Percentiles rank a stretch among this genome's conserved stretches.
Evolutionary conservation across 2,113 vertebrate genomes (phyloP).

Genomic region (Syngnathus floridae): DNA sequence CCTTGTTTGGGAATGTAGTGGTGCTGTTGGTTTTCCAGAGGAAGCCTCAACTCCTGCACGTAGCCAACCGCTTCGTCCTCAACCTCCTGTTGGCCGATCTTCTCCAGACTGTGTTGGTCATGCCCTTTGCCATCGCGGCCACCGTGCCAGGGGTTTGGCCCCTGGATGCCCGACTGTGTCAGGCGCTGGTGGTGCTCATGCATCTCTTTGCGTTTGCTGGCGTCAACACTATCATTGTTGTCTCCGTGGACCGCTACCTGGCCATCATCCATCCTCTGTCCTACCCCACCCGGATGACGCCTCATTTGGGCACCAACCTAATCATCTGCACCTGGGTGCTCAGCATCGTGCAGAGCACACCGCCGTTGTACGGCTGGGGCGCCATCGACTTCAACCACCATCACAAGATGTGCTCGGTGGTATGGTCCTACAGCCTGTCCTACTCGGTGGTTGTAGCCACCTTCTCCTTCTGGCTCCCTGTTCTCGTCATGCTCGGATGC

Average conservation of each 20-base stretch:
- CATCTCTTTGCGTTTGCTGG: conserved; percentile 84
- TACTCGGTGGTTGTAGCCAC: conserved; percentile 75
- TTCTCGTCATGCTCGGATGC: conserved; percentile 79
- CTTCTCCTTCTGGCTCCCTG: conserved; percentile 78
- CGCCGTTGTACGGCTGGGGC: conserved; percentile 85
- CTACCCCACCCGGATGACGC: conserved; percentile 83
- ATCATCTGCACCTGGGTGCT: conserved; percentile 81
- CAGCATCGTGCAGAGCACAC: conserved; percentile 79
- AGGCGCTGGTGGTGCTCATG: conserved; percentile 80
- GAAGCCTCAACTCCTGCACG: conserved; percentile 82
- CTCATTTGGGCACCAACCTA: conserved; percentile 74
- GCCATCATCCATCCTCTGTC: conserved; percentile 85
- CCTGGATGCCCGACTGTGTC: conserved; percentile 76
- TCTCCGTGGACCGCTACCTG: conserved; percentile 83
- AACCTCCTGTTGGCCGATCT: conserved; percentile 83
- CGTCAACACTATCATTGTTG: conserved; percentile 84
- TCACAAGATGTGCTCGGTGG: conserved; percentile 76
- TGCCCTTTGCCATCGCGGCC: conserved; percentile 81
- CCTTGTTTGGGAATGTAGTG: conserved; percentile 78
- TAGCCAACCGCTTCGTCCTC: conserved; percentile 84
- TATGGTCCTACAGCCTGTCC: conserved; percentile 80
- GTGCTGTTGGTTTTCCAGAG: conserved; percentile 81
- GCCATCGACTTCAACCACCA: conserved; percentile 74
- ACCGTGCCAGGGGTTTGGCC: conserved; percentile 78
- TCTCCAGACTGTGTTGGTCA: conserved; percentile 79